Evolutionary conservation across 2,113 vertebrate species (phyloP), one percentile per base, ranked within the genome.

Genomic region (Oreochromis aureus): DNA sequence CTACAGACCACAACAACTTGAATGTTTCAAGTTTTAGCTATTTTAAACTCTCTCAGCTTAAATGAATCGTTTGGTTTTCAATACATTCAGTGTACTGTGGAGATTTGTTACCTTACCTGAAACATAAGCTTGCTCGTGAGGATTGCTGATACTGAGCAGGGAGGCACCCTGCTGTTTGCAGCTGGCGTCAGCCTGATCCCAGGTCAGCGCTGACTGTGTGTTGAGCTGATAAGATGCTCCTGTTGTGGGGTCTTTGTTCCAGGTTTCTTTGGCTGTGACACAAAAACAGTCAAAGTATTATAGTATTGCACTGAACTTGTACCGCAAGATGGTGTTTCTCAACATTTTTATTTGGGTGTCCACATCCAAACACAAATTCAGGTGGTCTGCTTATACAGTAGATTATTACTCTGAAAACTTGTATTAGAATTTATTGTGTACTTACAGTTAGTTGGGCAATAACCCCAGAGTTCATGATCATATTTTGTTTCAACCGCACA

Each of bases 141-240:
- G 86, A 82, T 98, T 97, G 1, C 96, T 97, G 92, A 99, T 92
- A 71, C 97, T 98, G 86, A 97, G 22, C 79, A 99, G 91, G 8
- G 97, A 95, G 1, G 97, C 95, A 1, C 93, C 90, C 89, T 98
- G 98, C 53, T 99, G 97, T 13, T 96, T 97, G 86, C 98, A 99
- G 94, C 98, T 99, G 93, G 92, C 96, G 10, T 97, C 96, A 16
- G 98, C 98, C 91, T 99, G 97, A 9, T 96, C 89, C 98, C 98
- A 98, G 1, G 95, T 98, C 85, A 99, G 91, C 22, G 97, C 97
- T 18, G 98, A 93, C 1, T 96, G 85, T 63, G 88, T 84, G 83
- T 98, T 98, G 61, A 97, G 93, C 93, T 98, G 98, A 93, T 99
- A 98, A 81, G 93, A 93, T 6, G 94, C 91, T 41, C 95, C 95